phyloP scores from a whole-genome alignment of 2,113 vertebrate species.

The Lonchura striata region DNA sequence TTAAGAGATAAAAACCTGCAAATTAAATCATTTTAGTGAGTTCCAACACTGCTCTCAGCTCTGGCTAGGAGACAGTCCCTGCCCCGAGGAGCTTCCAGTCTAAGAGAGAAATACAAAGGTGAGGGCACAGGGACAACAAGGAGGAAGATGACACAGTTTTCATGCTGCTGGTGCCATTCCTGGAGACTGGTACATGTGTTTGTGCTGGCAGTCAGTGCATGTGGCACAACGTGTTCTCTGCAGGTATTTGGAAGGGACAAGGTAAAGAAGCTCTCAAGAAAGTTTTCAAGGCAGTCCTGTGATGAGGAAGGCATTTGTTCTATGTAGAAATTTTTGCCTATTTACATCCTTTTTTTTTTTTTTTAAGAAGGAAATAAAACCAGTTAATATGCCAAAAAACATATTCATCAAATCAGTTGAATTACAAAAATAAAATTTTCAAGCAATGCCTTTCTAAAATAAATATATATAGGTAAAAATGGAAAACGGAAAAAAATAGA shows the following conservation, averaged over 20 bases:
- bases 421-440: constrained; percentile 71
- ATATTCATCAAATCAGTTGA: constrained; percentile 4
- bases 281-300: constrained; percentile 43
- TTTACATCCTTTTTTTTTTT: constrained; percentile 53
- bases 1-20: neutral
- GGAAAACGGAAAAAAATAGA: constrained; percentile 10
- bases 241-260: constrained; percentile 5
- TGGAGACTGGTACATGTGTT: neutral
- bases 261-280: constrained; percentile 15
- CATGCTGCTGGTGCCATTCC: constrained; percentile 27
- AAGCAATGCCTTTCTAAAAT: constrained; percentile 43
- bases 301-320: constrained; percentile 52
- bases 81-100: constrained; percentile 46
- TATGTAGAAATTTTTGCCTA: constrained; percentile 62
- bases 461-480: constrained; percentile 38
- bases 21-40: neutral
- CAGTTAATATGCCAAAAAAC: neutral
- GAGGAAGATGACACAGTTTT: neutral
- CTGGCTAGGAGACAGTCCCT: constrained; percentile 24
- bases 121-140: neutral
- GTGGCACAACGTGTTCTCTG: neutral
- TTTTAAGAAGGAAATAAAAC: constrained; percentile 44
- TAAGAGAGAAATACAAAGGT: neutral
- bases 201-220: constrained; percentile 28
- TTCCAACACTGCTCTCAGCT: neutral